Evolutionary conservation across 2,113 vertebrate genomes (phyloP), one percentile per base, ranked within the genome.

Genomic region (Cyanoderma ruficeps): DNA sequence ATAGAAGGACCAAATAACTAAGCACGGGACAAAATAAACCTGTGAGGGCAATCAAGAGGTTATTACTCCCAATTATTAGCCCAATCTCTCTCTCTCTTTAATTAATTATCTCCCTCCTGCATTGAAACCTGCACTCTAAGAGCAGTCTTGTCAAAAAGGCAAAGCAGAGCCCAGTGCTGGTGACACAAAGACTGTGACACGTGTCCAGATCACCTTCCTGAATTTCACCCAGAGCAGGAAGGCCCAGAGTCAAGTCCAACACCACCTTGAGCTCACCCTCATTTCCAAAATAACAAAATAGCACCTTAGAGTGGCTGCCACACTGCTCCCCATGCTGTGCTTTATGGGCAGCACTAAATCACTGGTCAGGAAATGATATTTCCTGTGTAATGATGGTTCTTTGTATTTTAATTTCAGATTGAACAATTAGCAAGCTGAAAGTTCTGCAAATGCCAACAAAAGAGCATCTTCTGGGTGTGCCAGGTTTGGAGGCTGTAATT

Each of bases 341-440:
- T 89, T 79, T 67, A 46, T 13, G 74, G 84, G 55, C 70, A 82
- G 37, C 63, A 12, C 64, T 20, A 56, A 91, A 88, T 70, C 90
- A 68, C 67, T 4, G 83, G 64, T 37, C 88, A 60, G 93, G 87
- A 96, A 95, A 85, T 6, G 12, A 10, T 52, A 64, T 94, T 94
- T 96, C 6, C 4, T 44, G 17, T 60, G 2, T 90, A 93, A 96
- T 88, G 59, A 94, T 21, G 60, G 75, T 64, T 75, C 90, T 92
- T 70, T 31, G 1, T 88, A 70, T 93, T 95, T 93, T 88, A 68
- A 96, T 91, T 91, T 67, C 11, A 67, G 67, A 90, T 94, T 84
- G 78, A 93, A 93, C 85, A 92, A 90, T 83, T 83, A 96, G 64
- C 57, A 15, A 78, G 87, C 70, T 67, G 78, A 91, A 96, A 95